These are phyloP conservation scores for Gymnoscelis rufifasciata DNA, from an alignment of 2,888 invertebrate species.

Conservation along the genomic window DNA sequence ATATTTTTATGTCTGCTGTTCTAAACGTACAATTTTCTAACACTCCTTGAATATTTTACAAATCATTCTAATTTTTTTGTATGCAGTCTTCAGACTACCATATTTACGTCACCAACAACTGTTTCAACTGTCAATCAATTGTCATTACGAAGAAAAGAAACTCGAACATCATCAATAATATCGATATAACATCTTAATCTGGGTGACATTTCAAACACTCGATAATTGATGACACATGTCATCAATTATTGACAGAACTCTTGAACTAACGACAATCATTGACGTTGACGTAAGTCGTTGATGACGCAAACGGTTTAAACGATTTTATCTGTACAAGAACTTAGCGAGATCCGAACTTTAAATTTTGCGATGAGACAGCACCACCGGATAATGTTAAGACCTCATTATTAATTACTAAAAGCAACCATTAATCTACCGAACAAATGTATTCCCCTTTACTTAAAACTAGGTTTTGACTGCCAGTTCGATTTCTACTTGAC, in stretches of 20 bases:
- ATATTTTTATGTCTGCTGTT: constrained; percentile 11
- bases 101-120: constrained; percentile 10
- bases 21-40: constrained; percentile 14
- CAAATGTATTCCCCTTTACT: constrained; percentile 25
- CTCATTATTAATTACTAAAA: constrained; percentile 22
- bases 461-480: constrained; percentile 25
- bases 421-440: constrained; percentile 24
- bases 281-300: background rate
- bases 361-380: constrained; percentile 7
- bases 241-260: too few species aligned
- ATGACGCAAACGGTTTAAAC: constrained; percentile 5
- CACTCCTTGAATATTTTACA: constrained; percentile 17
- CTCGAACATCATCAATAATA: too few species aligned
- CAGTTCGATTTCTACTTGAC: background rate
- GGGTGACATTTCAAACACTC: too few species aligned
- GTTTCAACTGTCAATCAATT: background rate
- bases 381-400: constrained; percentile 11
- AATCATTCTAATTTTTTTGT: constrained; percentile 13
- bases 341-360: constrained; percentile 20
- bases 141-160: too few species aligned
- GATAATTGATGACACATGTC: too few species aligned
- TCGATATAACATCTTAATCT: too few species aligned
- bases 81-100: constrained; percentile 19
- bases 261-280: too few species aligned
- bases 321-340: constrained; percentile 16